Evolutionary conservation across 2,888 invertebrate genomes (phyloP), one percentile per base, ranked within the genome.

Genomic region (Orthosia cruda): DNA sequence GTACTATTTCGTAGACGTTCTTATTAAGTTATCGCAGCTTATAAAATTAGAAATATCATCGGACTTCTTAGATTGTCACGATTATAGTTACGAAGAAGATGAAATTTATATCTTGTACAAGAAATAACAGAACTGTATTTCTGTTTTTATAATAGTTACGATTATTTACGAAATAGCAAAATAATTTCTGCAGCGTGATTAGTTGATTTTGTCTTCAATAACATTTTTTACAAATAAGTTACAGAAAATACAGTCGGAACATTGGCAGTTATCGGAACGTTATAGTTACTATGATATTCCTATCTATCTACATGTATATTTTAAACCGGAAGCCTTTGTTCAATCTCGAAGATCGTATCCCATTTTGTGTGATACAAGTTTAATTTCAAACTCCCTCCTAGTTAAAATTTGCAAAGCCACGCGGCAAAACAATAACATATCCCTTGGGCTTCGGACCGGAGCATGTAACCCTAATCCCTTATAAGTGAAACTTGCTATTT

Each of bases 361-460:
- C 49, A 84, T 80, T 80, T 80, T 75, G 64, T 76, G 68, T 71
- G 77, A 74, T 84, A 86, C 74, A 86, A 83, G 83, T 85, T 85
- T 81, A 79, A 83, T 84, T 73, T 70, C 59, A 78, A 86, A 78
- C 82, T 78, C 74, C 71, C 82, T 81, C 52, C 47, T 69, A 85
- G 74, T 83, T 86, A 84, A 88, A 87, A 87, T 87, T 86, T 80
- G 77, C 85, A 81, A 78, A 87, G 82, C 78, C 81, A 77, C 77
- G 80, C 81, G 71, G 79, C 83, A 89, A 89, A 93, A 94, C 93
- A 94, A 93, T 93, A 94, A 92, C 92, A 92, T 83, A 92, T 93
- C 94, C 95, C 94, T 64, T 75, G 94, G 93, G 94, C 87, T 93
- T 93, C 91, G 93, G 94, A 94, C 96, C 95, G 96, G 95, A 96